Percentiles rank a stretch among this genome's conserved stretches.
Evolutionary conservation across 2,888 invertebrate genomes (phyloP).

Genomic region (Drosophila prostipennis): DNA sequence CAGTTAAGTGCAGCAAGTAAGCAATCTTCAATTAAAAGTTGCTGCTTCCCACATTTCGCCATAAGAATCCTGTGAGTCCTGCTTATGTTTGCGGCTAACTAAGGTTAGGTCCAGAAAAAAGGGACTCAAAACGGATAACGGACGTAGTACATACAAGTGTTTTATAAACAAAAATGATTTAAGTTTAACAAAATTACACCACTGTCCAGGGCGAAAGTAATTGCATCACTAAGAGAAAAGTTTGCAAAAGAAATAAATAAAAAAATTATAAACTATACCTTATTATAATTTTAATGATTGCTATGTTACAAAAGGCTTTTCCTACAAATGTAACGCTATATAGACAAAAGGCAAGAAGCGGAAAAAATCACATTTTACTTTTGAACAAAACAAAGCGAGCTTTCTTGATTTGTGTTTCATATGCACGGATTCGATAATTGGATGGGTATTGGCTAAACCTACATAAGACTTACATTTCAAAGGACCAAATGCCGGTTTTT

Average conservation of each 20-base stretch:
- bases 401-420: not conserved
- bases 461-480: not conserved
- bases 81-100: constrained; percentile 32
- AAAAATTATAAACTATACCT: no score
- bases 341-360: no score
- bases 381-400: no score
- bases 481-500: not conserved
- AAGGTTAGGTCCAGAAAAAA: constrained; percentile 37
- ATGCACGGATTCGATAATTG: not conserved
- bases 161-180: constrained; percentile 74
- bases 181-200: constrained; percentile 21
- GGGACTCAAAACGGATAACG: not conserved
- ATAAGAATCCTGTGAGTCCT: constrained; percentile 22
- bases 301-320: no score
- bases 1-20: constrained; percentile 41
- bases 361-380: no score
- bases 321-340: no score
- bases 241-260: not conserved
- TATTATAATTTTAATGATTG: no score
- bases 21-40: constrained; percentile 79
- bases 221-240: constrained; percentile 1
- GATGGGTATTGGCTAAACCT: not conserved
- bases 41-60: constrained; percentile 33
- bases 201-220: not conserved
- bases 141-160: constrained; percentile 54